Evolutionary conservation across 30 jellyfish, hydroid and myxozoan species (phyloP), one percentile per base, ranked within the genome.

Genomic region (Aurelia sp.): DNA sequence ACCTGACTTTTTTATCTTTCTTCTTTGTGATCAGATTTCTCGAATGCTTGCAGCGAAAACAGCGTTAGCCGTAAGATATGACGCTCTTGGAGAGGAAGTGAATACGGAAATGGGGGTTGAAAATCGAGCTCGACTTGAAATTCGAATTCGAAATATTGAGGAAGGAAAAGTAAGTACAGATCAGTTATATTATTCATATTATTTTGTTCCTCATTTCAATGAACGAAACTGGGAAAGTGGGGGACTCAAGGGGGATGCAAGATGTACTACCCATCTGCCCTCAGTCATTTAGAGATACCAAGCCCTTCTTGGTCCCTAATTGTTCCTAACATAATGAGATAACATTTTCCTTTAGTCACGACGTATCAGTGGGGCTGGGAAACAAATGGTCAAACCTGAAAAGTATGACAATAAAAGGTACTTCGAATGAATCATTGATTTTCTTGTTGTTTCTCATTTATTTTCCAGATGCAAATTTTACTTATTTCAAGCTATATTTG

Each of bases 1-100:
- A 44, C 9, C 15, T 44, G 3, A 44, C 9, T 44, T 16, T 3
- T 44, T 13, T 5, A 7, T 8, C 55, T 44, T 8, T 41, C 19
- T 72, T 7, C 33, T 48, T 76, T 16, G 7, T 13, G 4, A n/a
- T 62, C 80, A 96, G 99, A 81, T 90, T 3, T 96, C 99, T 21
- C 91, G 99, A 73, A 90, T 91, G 97, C 74, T 96, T 57, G 99
- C 99, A 9, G 90, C 99, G 3, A 96, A 96, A 74, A 76, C 97
- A 13, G 98, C 99, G 4, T 76, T 96, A 63, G 99, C 99, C 3
- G 78, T 87, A 2, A 68, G 99, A 50, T 96, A 88, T 71, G 99
- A 96, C 77, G 99, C 99, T 27, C 93, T 96, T 65, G 98, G 96
- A 18, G 99, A 96, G 24, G 98, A 96, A 20, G 90, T 91, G 10